Evolutionary conservation across 2,797 vertebrate genomes (phyloP).

Genomic region (Anabacerthia variegaticeps): DNA sequence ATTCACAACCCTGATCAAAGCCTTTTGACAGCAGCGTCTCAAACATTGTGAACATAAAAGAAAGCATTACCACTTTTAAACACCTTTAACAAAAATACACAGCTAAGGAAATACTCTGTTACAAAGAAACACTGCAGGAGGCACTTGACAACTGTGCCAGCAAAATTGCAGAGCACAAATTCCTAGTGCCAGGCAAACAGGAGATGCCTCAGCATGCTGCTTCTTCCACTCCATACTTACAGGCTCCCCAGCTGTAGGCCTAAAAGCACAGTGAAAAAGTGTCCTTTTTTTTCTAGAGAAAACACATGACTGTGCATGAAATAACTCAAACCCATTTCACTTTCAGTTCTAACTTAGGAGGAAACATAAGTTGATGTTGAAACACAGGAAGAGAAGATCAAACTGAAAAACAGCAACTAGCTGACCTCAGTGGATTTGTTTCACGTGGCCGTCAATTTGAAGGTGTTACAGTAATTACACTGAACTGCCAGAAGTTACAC

Average conservation of each 20-base stretch:
- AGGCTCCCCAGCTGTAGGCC: neutral
- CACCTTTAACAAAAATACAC: neutral
- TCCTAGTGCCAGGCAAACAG: neutral
- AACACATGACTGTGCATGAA: neutral
- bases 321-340: neutral
- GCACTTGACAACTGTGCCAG: neutral
- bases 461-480: neutral
- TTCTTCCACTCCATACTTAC: neutral
- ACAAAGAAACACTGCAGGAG: neutral
- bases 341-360: neutral
- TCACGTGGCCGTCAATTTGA: neutral
- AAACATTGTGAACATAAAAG: neutral
- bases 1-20: neutral
- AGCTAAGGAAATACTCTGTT: neutral
- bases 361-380: neutral
- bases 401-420: neutral
- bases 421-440: neutral
- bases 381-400: neutral
- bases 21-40: neutral
- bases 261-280: neutral
- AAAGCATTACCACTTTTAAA: neutral
- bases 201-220: accelerated
- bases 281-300: neutral
- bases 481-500: neutral
- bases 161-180: neutral